phyloP scores from a whole-genome alignment of 53 echinoderm and acorn worm species.

The Stichopus horrens region DNA sequence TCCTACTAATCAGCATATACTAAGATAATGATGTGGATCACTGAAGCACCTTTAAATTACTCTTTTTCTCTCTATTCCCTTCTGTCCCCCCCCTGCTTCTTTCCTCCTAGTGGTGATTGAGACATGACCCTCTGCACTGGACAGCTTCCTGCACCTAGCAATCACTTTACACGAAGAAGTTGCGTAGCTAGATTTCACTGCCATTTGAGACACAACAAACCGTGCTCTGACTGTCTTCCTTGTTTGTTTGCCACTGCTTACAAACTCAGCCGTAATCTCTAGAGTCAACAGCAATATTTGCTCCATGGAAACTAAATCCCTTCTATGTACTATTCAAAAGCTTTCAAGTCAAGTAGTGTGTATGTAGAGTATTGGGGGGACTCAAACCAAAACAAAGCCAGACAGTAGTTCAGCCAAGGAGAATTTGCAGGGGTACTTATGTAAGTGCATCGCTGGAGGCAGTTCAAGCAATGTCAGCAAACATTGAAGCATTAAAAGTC shows the following conservation, averaged over 20 bases:
- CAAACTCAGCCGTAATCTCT: conserved; percentile 10
- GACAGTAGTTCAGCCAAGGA: not conserved
- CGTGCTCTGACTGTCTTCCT: not conserved
- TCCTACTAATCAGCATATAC: no score
- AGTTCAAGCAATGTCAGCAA: conserved; percentile 15
- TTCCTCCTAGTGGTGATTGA: not conserved
- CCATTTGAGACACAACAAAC: not conserved
- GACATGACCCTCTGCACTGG: no score
- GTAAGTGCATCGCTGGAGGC: conserved; percentile 16
- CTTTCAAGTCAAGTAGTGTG: not conserved
- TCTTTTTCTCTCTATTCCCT: not conserved
- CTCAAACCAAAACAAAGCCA: not conserved
- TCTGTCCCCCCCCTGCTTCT: not conserved
- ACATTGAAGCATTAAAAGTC: conserved; percentile 14
- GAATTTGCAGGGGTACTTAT: not conserved
- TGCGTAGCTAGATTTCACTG: not conserved
- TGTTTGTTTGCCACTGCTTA: conserved; percentile 26
- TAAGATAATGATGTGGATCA: no score
- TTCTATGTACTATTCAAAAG: conserved; percentile 33
- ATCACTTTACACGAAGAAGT: no score
- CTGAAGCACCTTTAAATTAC: not conserved
- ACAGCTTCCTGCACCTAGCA: no score
- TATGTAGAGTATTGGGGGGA: not conserved
- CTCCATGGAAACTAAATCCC: conserved; percentile 25
- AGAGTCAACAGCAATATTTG: conserved; percentile 15